Percentiles rank a stretch among this genome's conserved stretches.
Evolutionary conservation across 2,888 invertebrate species (phyloP).

Genomic region (Zelleria hepariella): DNA sequence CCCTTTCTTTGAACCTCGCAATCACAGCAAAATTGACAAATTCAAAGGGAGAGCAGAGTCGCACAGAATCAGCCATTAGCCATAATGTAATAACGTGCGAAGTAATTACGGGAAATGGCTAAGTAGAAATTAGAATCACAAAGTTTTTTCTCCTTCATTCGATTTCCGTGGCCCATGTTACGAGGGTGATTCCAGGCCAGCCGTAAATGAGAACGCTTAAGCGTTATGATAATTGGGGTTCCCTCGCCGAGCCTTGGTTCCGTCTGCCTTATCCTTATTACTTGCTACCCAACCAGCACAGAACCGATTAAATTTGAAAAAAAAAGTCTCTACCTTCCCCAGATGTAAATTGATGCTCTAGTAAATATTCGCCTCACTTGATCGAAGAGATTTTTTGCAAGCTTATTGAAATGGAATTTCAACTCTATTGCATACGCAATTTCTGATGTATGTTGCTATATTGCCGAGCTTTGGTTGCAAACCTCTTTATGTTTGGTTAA

Average conservation of each 20-base stretch:
- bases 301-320: background rate
- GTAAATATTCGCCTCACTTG: background rate
- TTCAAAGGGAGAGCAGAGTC: too few relatives aligned
- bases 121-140: constrained; percentile 5
- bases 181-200: background rate
- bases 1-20: too few relatives aligned
- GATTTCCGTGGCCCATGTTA: constrained; percentile 4
- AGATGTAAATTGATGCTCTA: background rate
- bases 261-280: background rate
- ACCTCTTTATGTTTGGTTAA: background rate
- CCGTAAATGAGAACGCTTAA: constrained; percentile 12
- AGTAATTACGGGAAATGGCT: constrained; percentile 9
- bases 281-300: background rate
- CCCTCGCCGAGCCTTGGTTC: constrained; percentile 9
- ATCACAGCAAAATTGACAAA: too few relatives aligned
- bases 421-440: background rate
- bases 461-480: background rate
- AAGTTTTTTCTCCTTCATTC: constrained; percentile 2
- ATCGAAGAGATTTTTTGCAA: background rate
- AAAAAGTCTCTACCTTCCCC: background rate
- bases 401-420: background rate
- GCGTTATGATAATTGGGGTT: constrained; percentile 21
- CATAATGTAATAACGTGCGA: background rate
- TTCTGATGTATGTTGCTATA: background rate
- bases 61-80: background rate